Evolutionary conservation across 2,888 invertebrate species (phyloP).

Genomic region (Trachelus stipa): DNA sequence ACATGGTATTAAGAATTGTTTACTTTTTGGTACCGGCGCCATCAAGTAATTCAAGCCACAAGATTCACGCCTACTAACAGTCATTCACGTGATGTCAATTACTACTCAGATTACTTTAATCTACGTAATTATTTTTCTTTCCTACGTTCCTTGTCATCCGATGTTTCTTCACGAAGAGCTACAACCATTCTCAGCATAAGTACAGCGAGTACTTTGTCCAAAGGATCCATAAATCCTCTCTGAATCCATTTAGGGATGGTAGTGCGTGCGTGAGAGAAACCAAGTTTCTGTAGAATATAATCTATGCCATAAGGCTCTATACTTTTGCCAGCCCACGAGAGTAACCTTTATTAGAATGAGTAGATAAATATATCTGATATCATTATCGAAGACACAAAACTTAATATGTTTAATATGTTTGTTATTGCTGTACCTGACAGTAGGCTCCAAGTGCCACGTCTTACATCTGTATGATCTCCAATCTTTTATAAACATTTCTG

Average conservation of each 20-base stretch:
- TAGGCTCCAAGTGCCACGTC: conserved; percentile 97
- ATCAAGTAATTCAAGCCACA: not conserved
- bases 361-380: conserved; percentile 12
- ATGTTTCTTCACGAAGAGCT: conserved; percentile 63
- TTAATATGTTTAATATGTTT: conserved; percentile 39
- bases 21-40: not conserved
- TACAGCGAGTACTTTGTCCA: conserved; percentile 90
- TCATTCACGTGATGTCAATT: not conserved
- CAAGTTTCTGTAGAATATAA: conserved; percentile 96
- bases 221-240: conserved; percentile 96
- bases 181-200: conserved; percentile 79
- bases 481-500: conserved; percentile 81
- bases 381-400: not conserved
- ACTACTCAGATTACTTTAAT: not conserved
- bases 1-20: not conserved
- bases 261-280: conserved; percentile 96
- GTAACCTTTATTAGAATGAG: conserved; percentile 67
- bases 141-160: conserved; percentile 55
- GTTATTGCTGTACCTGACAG: conserved; percentile 75
- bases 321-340: conserved; percentile 94
- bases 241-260: conserved; percentile 99
- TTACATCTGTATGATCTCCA: conserved; percentile 92
- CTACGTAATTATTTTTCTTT: conserved; percentile 47
- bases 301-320: conserved; percentile 99
- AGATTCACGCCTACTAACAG: not conserved